phyloP scores from a whole-genome alignment of 1,140 invertebrate genomes.

The Drosophila tani region DNA sequence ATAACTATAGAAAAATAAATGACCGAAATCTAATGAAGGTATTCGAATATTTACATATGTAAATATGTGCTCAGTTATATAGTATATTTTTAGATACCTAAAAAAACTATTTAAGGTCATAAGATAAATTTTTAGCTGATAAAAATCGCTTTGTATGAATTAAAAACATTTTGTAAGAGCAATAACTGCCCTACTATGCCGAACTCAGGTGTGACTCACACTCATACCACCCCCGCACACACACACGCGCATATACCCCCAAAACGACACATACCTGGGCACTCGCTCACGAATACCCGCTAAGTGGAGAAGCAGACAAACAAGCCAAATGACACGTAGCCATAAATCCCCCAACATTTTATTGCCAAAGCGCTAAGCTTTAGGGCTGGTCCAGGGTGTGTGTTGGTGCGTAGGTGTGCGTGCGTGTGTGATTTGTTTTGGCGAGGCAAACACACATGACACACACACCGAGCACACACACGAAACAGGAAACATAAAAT shows the following conservation, averaged over 20 bases:
- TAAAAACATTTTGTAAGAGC: too few species aligned
- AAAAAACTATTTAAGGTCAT: too few species aligned
- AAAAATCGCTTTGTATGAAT: too few species aligned
- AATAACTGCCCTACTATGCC: neutral
- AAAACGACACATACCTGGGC: slow-evolving; percentile 20
- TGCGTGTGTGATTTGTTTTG: slow-evolving; percentile 71
- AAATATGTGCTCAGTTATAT: too few species aligned
- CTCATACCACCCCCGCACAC: neutral
- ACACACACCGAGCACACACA: slow-evolving; percentile 1
- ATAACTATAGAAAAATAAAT: too few species aligned
- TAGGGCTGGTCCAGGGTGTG: slow-evolving; percentile 24
- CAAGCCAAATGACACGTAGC: slow-evolving; percentile 76
- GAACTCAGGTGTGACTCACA: slow-evolving; percentile 12
- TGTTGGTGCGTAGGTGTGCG: slow-evolving; percentile 3
- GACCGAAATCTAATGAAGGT: too few species aligned
- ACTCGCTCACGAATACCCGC: slow-evolving; percentile 2
- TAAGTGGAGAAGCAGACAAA: slow-evolving; percentile 58
- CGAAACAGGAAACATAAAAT: slow-evolving; percentile 66
- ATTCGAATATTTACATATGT: too few species aligned
- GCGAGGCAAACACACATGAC: slow-evolving; percentile 67
- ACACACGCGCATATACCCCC: slow-evolving; percentile 4
- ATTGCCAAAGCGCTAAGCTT: slow-evolving; percentile 64
- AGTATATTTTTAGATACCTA: too few species aligned
- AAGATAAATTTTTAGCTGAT: too few species aligned
- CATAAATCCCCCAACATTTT: slow-evolving; percentile 75